Base-by-base conservation (phyloP, 2,888 invertebrate species). In the Ctena decussata region DNA sequence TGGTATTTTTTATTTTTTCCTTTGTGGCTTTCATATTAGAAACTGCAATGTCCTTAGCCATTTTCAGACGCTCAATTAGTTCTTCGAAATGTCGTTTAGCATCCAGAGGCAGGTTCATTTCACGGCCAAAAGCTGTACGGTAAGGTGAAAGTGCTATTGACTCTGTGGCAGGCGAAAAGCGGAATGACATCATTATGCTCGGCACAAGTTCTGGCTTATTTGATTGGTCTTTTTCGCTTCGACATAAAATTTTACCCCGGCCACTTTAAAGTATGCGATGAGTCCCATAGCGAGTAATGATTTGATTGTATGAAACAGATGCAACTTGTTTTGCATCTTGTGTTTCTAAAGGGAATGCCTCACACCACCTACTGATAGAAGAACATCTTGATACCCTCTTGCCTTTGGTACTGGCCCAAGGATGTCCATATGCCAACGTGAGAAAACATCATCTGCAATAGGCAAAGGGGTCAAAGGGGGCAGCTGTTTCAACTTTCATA, bases 171-270 rank as follows among this genome's bases (percentile, higher is more conserved):
- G 91, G 86, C 11, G 79, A 77, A 71, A 87, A 79, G 15, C 89
- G 44, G 12, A 91, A 84, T 1, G 89, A 84, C 88, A 88, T 89
- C 88, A 91, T 84, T 24, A 80, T 57, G 41, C 80, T 77, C 1
- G 86, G 84, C 8, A 83, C 49, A 3, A 83, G 27, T 0, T 53
- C 15, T 24, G 74, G 77, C 80, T 83, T 83, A 39, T 82, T 80
- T 11, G 15, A 27, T 72, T 86, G 80, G 35, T 86, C 44, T 69
- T 77, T 39, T 24, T 69, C 30, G 41, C 35, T 24, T 89, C 0
- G 86, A 89, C 86, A 87, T 89, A 53, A 90, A 90, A n/a, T 86
- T 83, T 70, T 44, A 1, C 86, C 86, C 24, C 86, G 70, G 32
- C 83, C 83, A 27, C 76, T 77, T 0, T 80, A 27, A 39, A 86